phyloP scores from a whole-genome alignment of 1,140 invertebrate species.

The Paraescarpia echinospica region DNA sequence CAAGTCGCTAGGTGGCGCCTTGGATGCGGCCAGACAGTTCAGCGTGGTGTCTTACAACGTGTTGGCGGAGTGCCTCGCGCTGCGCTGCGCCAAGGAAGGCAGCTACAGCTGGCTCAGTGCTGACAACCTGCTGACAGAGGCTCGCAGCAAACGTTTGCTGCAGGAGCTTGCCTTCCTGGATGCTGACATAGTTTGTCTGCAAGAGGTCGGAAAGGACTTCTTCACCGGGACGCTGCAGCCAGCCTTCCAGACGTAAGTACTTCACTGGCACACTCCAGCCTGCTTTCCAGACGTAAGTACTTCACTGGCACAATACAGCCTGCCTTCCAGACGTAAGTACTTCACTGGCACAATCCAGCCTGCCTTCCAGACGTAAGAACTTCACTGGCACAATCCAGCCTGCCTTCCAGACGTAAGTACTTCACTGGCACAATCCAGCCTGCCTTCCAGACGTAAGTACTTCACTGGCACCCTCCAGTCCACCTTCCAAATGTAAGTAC shows the following conservation, averaged over 20 bases:
- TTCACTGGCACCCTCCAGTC: no score
- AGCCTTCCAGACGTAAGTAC: slow-evolving; percentile 43
- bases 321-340: no score
- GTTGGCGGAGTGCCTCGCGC: slow-evolving; percentile 51
- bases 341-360: slow-evolving; percentile 33
- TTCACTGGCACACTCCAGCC: background rate
- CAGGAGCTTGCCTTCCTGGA: slow-evolving; percentile 49
- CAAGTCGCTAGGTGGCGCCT: no score
- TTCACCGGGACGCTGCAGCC: slow-evolving; percentile 40
- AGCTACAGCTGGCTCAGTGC: slow-evolving; percentile 44
- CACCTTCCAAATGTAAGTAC: no score
- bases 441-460: no score
- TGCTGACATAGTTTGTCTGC: slow-evolving; percentile 53
- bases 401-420: no score
- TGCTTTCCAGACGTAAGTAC: no score
- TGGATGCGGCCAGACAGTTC: slow-evolving; percentile 33
- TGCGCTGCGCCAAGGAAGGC: slow-evolving; percentile 34
- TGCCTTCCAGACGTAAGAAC: slow-evolving; percentile 42
- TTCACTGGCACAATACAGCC: no score
- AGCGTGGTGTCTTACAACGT: slow-evolving; percentile 54
- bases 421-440: no score
- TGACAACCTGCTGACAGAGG: slow-evolving; percentile 39
- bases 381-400: background rate
- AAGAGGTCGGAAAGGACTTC: slow-evolving; percentile 51
- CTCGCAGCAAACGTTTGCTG: slow-evolving; percentile 46